Base-by-base conservation (phyloP, 2,113 vertebrate genomes). In the Scolopax mira region DNA sequence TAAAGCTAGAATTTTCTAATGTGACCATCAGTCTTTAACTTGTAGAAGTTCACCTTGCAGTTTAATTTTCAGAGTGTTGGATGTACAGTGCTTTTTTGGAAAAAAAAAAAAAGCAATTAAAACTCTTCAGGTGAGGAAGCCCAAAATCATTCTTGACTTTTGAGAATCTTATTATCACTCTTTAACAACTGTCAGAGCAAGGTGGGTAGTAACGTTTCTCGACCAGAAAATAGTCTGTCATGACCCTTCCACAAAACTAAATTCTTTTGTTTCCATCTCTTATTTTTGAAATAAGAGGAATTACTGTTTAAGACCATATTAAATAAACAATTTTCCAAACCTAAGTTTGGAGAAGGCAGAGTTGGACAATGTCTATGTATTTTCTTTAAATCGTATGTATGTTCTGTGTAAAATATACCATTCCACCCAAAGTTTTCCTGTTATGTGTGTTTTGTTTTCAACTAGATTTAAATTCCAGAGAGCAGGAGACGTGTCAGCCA, bases 401-500 rank as follows among this genome's bases (percentile, higher is more conserved):
- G 1, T 22, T 77, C 8, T 27, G 5, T 79, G 49, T 65, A 9
- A 54, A 54, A 54, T 1, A 3, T 9, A 7, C 33, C 9, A 0
- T 80, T 10, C 62, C 73, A 90, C 39, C 41, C 61, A 7, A 55
- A 31, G 2, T 49, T 42, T 78, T 80, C 73, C 41, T 11, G 25
- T 18, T 73, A 9, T 5, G 1, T 87, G 31, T 39, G 82, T 58
- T 84, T 44, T 94, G 58, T 93, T 87, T 94, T 24, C 4, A 15
- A 58, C 35, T 46, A 98, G 98, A 98, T 94, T 95, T 98, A 85
- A 99, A 98, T 89, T 99, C 99, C 33, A 98, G 99, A 88, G 99
- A 99, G 88, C 99, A 99, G 98, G 99, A 99, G 98, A 99, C 99
- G 3, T 98, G 99, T 66, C 99, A 99, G 96, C 98, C 99, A 0